Conservation (phyloP, 1,140 invertebrate genomes). For the Aradophagus sp. region DNA sequence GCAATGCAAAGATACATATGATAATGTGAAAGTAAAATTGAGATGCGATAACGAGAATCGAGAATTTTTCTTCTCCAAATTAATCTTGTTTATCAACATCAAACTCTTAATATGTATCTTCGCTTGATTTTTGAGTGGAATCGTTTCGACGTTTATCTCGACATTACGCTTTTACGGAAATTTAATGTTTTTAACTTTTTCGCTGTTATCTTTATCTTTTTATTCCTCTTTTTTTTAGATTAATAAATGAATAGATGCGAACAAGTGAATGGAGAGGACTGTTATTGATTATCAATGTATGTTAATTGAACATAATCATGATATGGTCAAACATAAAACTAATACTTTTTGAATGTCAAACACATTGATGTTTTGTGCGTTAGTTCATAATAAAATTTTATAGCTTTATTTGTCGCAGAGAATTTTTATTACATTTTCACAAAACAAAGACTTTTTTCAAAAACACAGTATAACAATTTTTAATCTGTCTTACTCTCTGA, state of each 20-base stretch:
- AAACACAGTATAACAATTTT: too few relatives aligned
- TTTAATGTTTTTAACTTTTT: constrained; percentile 36
- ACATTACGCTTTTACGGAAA: constrained; percentile 43
- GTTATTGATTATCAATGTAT: constrained; percentile 40
- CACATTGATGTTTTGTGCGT: too few relatives aligned
- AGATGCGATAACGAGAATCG: constrained; percentile 11
- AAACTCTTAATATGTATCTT: constrained; percentile 46
- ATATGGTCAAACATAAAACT: too few relatives aligned
- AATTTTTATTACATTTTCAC: too few relatives aligned
- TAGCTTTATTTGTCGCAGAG: too few relatives aligned
- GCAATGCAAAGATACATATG: constrained; percentile 40
- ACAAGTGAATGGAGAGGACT: constrained; percentile 18
- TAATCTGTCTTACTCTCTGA: too few relatives aligned
- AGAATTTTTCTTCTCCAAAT: constrained; percentile 43
- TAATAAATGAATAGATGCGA: constrained; percentile 40
- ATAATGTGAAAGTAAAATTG: constrained; percentile 43
- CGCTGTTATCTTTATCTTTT: constrained; percentile 22
- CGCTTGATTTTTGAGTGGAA: constrained; percentile 41
- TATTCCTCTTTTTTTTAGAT: too few relatives aligned
- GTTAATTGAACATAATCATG: constrained; percentile 30
- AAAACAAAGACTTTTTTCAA: too few relatives aligned
- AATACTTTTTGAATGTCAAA: too few relatives aligned
- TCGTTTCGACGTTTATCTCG: constrained; percentile 42
- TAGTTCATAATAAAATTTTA: too few relatives aligned
- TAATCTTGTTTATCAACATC: constrained; percentile 46